Percentiles rank a stretch among this genome's conserved stretches.
These are phyloP conservation scores for Xiphophorus birchmanni DNA, from an alignment of 2,797 vertebrate genomes.

Conservation along the genomic window DNA sequence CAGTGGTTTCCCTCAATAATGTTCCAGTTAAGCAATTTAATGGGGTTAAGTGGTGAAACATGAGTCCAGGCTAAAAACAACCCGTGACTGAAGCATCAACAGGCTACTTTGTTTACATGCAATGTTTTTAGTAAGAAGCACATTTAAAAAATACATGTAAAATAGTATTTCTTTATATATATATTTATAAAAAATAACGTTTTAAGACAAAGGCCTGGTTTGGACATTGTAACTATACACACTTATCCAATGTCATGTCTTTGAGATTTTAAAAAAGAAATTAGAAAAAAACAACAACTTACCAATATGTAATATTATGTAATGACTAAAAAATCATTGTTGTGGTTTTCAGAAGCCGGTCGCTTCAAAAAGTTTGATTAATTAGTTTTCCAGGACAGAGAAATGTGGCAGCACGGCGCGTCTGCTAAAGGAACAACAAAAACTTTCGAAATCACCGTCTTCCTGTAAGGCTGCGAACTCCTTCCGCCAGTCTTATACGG, in stretches of 20 bases:
- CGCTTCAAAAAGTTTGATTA: fast-evolving
- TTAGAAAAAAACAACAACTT: neutral
- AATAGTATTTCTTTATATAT: neutral
- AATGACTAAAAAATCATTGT: conserved; percentile 3
- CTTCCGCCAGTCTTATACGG: conserved; percentile 51
- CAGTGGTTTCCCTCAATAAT: neutral
- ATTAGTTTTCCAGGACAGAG: neutral
- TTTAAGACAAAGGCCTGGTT: neutral
- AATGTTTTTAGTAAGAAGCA: neutral
- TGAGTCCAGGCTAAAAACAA: conserved; percentile 8
- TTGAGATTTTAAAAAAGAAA: neutral
- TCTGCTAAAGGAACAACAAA: conserved; percentile 14
- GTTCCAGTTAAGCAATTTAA: neutral
- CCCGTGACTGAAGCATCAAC: conserved; percentile 12
- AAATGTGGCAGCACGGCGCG: fast-evolving
- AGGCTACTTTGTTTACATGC: neutral
- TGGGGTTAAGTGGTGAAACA: neutral
- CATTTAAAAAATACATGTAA: neutral
- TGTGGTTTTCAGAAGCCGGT: fast-evolving
- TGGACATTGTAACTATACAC: neutral
- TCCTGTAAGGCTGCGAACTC: conserved; percentile 34
- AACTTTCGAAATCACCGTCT: conserved; percentile 31
- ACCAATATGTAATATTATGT: conserved; percentile 1
- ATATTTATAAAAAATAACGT: neutral
- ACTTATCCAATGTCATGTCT: neutral